phyloP scores from a whole-genome alignment of 2,888 invertebrate genomes.

The Eristalis tenax region DNA sequence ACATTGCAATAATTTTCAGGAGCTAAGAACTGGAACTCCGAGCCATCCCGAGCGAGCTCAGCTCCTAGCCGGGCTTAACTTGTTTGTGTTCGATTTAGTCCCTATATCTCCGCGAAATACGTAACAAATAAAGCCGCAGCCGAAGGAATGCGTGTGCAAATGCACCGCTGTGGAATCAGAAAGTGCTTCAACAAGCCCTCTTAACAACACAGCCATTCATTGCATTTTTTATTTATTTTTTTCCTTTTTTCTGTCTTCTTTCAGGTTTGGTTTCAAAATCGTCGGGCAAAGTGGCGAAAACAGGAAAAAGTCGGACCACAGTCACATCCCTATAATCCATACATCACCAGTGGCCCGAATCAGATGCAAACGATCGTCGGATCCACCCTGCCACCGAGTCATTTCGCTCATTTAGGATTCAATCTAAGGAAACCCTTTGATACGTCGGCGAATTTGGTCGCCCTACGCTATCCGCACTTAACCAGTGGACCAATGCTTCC shows the following conservation, averaged over 20 bases:
- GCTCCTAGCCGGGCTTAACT: too few species aligned
- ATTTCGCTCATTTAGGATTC: slow-evolving; percentile 90
- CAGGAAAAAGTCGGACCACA: slow-evolving; percentile 96
- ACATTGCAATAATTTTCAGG: too few species aligned
- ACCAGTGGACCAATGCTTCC: slow-evolving; percentile 82
- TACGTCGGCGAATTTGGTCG: slow-evolving; percentile 84
- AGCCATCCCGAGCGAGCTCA: too few species aligned
- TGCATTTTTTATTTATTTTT: too few species aligned
- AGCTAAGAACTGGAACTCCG: too few species aligned
- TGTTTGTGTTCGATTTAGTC: too few species aligned
- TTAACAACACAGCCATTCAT: too few species aligned
- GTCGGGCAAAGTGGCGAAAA: slow-evolving; percentile 95
- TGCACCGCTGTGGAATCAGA: too few species aligned
- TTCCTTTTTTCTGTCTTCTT: slow-evolving; percentile 64
- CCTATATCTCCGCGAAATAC: too few species aligned
- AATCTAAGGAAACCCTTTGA: slow-evolving; percentile 89
- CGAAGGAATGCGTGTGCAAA: too few species aligned
- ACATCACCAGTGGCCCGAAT: slow-evolving; percentile 86
- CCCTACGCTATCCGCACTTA: slow-evolving; percentile 87
- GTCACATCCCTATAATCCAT: slow-evolving; percentile 94
- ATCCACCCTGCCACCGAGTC: slow-evolving; percentile 89
- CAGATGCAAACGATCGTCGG: slow-evolving; percentile 87
- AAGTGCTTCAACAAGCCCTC: too few species aligned
- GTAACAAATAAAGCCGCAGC: too few species aligned
- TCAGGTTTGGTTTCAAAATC: slow-evolving; percentile 97